These are phyloP conservation scores for Rhyacichthys aspro DNA, from an alignment of 2,797 vertebrate species.

Conservation along the genomic window DNA sequence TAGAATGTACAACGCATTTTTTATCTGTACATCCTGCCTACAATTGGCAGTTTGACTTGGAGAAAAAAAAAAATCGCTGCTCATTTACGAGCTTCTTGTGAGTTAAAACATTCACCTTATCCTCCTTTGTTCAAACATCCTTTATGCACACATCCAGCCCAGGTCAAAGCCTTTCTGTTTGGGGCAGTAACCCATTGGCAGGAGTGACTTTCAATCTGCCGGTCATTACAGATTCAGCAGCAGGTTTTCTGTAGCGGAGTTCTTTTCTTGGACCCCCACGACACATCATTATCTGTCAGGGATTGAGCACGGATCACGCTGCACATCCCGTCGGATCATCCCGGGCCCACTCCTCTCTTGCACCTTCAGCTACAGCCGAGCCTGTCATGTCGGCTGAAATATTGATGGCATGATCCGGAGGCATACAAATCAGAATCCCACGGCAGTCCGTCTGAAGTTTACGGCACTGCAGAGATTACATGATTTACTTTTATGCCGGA, in stretches of 20 bases:
- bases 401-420: slow-evolving; percentile 17
- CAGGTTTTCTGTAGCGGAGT: slow-evolving; percentile 38
- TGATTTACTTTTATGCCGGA: slow-evolving; percentile 11
- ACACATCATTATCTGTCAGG: slow-evolving; percentile 66
- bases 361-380: slow-evolving; percentile 14
- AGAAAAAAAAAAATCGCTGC: too few species aligned
- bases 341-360: background rate
- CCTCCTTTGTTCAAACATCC: too few species aligned
- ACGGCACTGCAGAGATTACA: slow-evolving; percentile 4
- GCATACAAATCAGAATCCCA: slow-evolving; percentile 11
- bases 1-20: too few species aligned
- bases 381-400: slow-evolving; percentile 32
- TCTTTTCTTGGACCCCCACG: slow-evolving; percentile 41
- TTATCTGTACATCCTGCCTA: too few species aligned
- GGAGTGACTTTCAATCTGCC: slow-evolving; percentile 48
- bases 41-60: too few species aligned
- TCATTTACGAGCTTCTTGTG: too few species aligned
- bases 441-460: slow-evolving; percentile 8
- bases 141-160: slow-evolving; percentile 8
- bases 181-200: slow-evolving; percentile 7
- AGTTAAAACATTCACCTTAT: too few species aligned
- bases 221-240: slow-evolving; percentile 46
- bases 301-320: slow-evolving; percentile 39
- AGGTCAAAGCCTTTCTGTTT: slow-evolving; percentile 9
- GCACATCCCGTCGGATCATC: slow-evolving; percentile 48